Evolutionary conservation across 2,797 vertebrate genomes (phyloP), one percentile per base, ranked within the genome.

Genomic region (Enteromius thamalakanensis): DNA sequence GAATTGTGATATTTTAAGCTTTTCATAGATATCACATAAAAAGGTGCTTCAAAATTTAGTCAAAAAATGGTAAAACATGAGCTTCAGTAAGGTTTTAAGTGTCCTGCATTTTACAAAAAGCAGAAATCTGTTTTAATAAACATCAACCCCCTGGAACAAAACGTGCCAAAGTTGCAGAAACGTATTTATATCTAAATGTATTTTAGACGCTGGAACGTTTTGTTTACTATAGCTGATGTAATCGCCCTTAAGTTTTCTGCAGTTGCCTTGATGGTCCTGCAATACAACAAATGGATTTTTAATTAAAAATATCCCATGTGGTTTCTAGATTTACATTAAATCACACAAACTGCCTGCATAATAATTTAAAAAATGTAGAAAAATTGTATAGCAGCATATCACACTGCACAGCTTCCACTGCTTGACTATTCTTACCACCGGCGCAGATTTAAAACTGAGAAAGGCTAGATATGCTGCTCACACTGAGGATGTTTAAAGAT

Each of bases 211-310:
- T 49, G 26, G 1, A 49, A 12, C 26, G 8, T 42, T 77, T 45
- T 37, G 12, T 6, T 62, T 6, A 29, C 14, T 17, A 21, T 60
- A 47, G 45, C 45, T 14, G 14, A 64, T 68, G 26, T 45, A 45
- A 45, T 77, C 26, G 19, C 23, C 19, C 19, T n/a, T 37, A 21
- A 67, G 34, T 34, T 29, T 77, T 64, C 11, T 45, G n/a, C n/a
- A 62, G 55, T 76, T 62, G 55, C 17, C 23, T 76, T 67, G 10
- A 40, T 67, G 19, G 34, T 67, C 65, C 65, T 37, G 65, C 65
- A 26, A 26, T 77, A 58, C 58, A 77, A 32, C 40, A 77, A 77
- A 77, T 58, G 0, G 8, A 3, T 64, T 62, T 32, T n/a, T 49
- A 67, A 49, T 23, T 12, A 29, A 4, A n/a, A 51, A 37, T 79